A percentile compares a stretch with the other conserved stretches of the same genome.
Evolutionary conservation across 2,797 vertebrate species (phyloP).

Genomic region (Peromyscus eremicus): DNA sequence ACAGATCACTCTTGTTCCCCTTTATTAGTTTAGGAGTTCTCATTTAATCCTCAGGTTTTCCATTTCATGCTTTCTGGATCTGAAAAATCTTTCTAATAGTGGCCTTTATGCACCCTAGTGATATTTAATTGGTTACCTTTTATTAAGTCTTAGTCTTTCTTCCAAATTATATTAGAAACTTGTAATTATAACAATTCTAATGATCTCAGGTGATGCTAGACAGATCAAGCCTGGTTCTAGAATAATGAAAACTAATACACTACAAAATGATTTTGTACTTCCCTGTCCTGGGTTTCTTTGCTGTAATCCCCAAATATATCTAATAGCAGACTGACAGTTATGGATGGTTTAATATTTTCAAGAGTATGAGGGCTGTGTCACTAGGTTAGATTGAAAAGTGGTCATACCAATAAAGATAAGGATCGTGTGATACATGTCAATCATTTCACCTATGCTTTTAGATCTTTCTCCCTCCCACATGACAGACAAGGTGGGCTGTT

Average conservation of each 20-base stretch:
- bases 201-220: conserved; percentile 19
- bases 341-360: background rate
- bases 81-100: conserved; percentile 24
- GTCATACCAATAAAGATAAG: background rate
- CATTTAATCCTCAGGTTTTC: conserved; percentile 40
- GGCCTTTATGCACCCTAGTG: background rate
- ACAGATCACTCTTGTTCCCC: background rate
- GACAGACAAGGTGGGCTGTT: background rate
- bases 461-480: background rate
- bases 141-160: conserved; percentile 39
- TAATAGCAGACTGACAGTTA: background rate
- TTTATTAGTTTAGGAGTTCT: background rate
- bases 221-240: background rate
- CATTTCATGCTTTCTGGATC: conserved; percentile 44
- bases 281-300: conserved; percentile 42
- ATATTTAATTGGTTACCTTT: conserved; percentile 41
- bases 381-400: background rate
- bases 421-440: background rate
- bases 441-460: conserved; percentile 23
- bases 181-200: conserved; percentile 48
- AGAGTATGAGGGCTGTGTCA: background rate
- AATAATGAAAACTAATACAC: background rate
- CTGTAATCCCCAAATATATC: background rate
- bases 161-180: conserved; percentile 43
- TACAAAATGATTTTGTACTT: background rate